These are phyloP conservation scores for Nemotelus nigrinus DNA, from an alignment of 2,888 invertebrate species.

Conservation along the genomic window DNA sequence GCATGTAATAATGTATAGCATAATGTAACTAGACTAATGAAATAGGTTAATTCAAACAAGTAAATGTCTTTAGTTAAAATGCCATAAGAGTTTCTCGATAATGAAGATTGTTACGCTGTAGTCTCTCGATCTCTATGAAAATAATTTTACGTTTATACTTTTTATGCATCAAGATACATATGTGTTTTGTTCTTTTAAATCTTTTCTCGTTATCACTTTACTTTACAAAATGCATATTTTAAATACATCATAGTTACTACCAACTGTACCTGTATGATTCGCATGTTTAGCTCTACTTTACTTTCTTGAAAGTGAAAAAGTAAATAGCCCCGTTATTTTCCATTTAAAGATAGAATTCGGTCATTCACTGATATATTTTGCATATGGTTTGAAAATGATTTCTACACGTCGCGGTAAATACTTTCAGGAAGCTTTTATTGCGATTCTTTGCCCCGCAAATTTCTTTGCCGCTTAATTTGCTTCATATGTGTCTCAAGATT, in stretches of 20 bases:
- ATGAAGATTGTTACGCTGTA: constrained; percentile 40
- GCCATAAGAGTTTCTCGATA: constrained; percentile 38
- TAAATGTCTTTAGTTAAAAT: constrained; percentile 41
- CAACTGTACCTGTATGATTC: constrained; percentile 39
- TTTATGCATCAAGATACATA: constrained; percentile 37
- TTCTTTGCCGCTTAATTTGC: too few relatives aligned
- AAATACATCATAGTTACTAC: constrained; percentile 36
- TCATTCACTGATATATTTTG: too few relatives aligned
- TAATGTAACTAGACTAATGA: constrained; percentile 38
- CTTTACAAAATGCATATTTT: constrained; percentile 44
- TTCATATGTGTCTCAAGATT: too few relatives aligned
- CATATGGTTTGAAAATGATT: too few relatives aligned
- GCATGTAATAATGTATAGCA: constrained; percentile 27
- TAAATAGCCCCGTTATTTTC: too few relatives aligned
- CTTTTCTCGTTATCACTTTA: constrained; percentile 32
- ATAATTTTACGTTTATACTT: constrained; percentile 32
- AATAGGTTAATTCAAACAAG: constrained; percentile 36
- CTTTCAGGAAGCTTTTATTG: too few relatives aligned
- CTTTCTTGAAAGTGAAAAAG: too few relatives aligned
- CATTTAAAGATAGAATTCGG: too few relatives aligned
- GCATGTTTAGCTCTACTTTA: constrained; percentile 13
- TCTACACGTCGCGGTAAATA: too few relatives aligned
- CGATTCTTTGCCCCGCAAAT: too few relatives aligned
- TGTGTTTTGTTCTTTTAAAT: constrained; percentile 35
- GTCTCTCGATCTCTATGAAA: constrained; percentile 44